Base-by-base conservation (phyloP, 1,140 invertebrate genomes). In the Phthorimaea operculella region DNA sequence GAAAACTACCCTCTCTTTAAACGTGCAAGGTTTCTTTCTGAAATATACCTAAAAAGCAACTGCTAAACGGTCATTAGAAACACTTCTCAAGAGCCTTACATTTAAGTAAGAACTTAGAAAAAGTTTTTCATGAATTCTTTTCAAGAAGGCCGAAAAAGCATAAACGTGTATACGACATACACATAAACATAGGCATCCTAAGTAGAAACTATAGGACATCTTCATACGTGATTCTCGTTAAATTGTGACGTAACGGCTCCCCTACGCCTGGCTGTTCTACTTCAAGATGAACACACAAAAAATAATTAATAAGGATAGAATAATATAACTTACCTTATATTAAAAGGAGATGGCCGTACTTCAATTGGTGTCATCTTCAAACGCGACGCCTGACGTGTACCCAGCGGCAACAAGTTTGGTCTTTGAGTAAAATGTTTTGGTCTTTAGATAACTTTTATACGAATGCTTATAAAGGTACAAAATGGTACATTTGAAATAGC, bases 311-410 rank as follows among this genome's bases (percentile, higher is more conserved):
- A 75, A 72, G 63, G 75, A 79, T 57, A 72, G 75, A 64, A 45
- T 64, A 72, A 83, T 68, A 67, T 64, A 76, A 65, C 65, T 75
- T 71, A 72, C 79, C 68, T 63, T 76, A 73, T 63, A 77, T 70
- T 60, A 69, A 72, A 86, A 75, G 66, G 74, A 78, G 82, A 86
- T 61, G 71, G 74, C 69, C 60, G 57, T 68, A 76, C 58, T 52
- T 72, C 64, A 62, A 64, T 76, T 61, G 68, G 64, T 64, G 73
- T 72, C 81, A 76, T 76, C 85, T 79, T 78, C 69, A 64, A 84
- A 75, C 70, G 64, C 73, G 67, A 64, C 68, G 66, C 57, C 62
- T 77, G 75, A 74, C 58, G 66, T 63, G 80, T 85, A 86, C 71
- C 68, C 68, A 52, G 60, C 51, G 63, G 56, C 60, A 72, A 60